Conservation (phyloP, 2,113 vertebrate genomes). For the Tympanuchus pallidicinctus region DNA sequence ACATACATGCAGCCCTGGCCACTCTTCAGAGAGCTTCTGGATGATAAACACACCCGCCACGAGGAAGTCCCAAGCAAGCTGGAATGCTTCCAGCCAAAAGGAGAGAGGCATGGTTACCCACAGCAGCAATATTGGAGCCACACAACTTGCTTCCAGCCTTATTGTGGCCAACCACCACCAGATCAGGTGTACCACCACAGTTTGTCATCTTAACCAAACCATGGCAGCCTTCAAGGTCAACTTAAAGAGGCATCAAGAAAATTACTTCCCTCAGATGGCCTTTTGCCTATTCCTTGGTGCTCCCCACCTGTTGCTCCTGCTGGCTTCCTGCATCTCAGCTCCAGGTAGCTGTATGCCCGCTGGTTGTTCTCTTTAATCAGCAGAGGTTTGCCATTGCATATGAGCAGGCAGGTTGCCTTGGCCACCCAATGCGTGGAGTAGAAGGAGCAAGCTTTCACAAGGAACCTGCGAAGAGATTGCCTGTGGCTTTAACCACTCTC, state of each 20-base stretch:
- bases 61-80: slow-evolving; percentile 69
- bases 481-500: not conserved
- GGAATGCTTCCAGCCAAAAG: slow-evolving; percentile 51
- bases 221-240: not conserved
- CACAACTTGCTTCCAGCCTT: accelerated
- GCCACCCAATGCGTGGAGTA: slow-evolving; percentile 73
- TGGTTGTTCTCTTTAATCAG: slow-evolving; percentile 69
- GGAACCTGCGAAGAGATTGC: slow-evolving; percentile 58
- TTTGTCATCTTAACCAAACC: not conserved
- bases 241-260: not conserved
- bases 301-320: slow-evolving; percentile 18
- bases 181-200: accelerated
- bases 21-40: slow-evolving; percentile 60
- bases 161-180: too few species aligned
- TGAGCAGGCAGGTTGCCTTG: slow-evolving; percentile 68
- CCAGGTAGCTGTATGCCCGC: slow-evolving; percentile 73
- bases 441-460: slow-evolving; percentile 78
- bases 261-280: accelerated
- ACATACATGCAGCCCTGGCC: slow-evolving; percentile 67
- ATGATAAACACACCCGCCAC: slow-evolving; percentile 52
- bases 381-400: slow-evolving; percentile 64
- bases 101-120: not conserved
- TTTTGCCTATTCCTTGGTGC: not conserved
- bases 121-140: accelerated
- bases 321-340: slow-evolving; percentile 72